These are phyloP conservation scores for Pecten maximus DNA, from an alignment of 2,888 invertebrate genomes.

Conservation along the genomic window DNA sequence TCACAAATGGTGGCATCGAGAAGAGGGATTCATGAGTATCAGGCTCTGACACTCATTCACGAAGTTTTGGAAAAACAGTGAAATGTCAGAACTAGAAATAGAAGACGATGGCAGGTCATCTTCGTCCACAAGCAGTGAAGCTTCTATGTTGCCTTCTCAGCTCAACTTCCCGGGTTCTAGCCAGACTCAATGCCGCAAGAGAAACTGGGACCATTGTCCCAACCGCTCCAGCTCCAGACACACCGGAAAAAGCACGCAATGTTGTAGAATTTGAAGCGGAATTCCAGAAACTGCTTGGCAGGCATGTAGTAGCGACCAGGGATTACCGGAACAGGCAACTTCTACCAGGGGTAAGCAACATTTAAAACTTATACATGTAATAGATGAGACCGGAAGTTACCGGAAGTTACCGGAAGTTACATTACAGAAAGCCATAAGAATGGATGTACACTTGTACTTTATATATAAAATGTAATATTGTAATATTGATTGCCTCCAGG, in stretches of 20 bases:
- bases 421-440: too few relatives aligned
- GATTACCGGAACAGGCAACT: conserved; percentile 15
- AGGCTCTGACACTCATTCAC: neutral
- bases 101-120: conserved; percentile 4
- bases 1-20: neutral
- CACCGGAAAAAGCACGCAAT: neutral
- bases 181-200: neutral
- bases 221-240: neutral
- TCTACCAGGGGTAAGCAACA: neutral
- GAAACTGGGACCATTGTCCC: neutral
- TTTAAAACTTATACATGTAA: neutral
- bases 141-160: neutral
- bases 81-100: neutral
- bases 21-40: neutral
- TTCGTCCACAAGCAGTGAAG: neutral
- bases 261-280: neutral
- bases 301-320: neutral
- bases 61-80: neutral
- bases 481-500: neutral
- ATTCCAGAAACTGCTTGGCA: neutral
- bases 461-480: too few relatives aligned
- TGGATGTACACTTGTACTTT: neutral
- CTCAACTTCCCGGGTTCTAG: neutral
- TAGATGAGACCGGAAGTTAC: neutral
- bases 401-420: neutral